Evolutionary conservation across 2,888 invertebrate genomes (phyloP).

Genomic region (Drosophila yooni): DNA sequence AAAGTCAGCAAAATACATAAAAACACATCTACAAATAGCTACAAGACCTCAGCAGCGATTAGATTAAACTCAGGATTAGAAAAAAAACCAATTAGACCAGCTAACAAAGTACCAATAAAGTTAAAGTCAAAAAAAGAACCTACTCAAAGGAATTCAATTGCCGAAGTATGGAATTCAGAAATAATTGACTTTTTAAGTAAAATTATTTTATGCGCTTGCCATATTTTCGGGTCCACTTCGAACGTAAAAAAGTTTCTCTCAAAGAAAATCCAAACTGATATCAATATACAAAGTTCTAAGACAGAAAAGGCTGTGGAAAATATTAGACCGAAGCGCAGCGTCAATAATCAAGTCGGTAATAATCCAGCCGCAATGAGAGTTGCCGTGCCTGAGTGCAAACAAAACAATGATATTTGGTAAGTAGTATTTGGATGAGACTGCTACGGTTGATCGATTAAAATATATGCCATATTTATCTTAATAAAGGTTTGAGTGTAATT

Average conservation of each 20-base stretch:
- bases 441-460: neutral
- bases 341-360: conserved; percentile 9
- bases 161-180: neutral
- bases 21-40: neutral
- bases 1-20: neutral
- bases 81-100: neutral
- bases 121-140: neutral
- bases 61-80: neutral
- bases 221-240: neutral
- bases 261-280: neutral
- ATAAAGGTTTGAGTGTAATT: conserved; percentile 64
- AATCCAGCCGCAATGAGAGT: neutral
- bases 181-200: neutral
- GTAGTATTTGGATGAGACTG: neutral
- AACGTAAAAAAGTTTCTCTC: neutral
- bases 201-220: neutral
- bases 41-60: neutral
- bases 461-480: neutral
- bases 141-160: neutral
- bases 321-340: conserved; percentile 16
- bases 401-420: conserved; percentile 55
- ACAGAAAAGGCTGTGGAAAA: conserved; percentile 7
- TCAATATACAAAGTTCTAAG: neutral
- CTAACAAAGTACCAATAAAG: neutral
- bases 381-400: neutral